These are phyloP conservation scores for Rhinoderma darwinii DNA, from an alignment of 2,113 vertebrate species.

Conservation along the genomic window DNA sequence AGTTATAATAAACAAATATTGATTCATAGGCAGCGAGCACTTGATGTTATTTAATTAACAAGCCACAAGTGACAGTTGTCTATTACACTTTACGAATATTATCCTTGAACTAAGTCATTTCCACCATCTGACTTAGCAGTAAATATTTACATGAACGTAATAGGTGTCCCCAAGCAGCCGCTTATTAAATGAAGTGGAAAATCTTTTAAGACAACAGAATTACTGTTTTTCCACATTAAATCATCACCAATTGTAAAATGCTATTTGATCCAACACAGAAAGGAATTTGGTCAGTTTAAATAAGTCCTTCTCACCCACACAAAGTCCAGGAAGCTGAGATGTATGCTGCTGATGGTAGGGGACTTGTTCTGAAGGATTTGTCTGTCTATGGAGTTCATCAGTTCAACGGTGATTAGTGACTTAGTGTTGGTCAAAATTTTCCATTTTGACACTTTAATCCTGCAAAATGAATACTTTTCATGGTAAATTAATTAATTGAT, in stretches of 20 bases:
- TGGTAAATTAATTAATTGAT: too few species aligned
- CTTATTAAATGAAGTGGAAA: constrained; percentile 51
- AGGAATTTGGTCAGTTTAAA: background rate
- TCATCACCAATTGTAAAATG: background rate
- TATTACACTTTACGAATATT: constrained; percentile 12
- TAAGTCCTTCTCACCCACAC: too few species aligned
- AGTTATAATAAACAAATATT: constrained; percentile 9
- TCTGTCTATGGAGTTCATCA: too few species aligned
- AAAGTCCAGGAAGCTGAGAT: too few species aligned
- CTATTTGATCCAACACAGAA: background rate
- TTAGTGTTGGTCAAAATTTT: too few species aligned
- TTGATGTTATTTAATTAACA: constrained; percentile 15
- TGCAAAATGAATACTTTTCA: too few species aligned
- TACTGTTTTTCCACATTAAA: constrained; percentile 43
- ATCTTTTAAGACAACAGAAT: constrained; percentile 31
- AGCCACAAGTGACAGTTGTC: background rate
- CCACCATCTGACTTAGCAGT: constrained; percentile 23
- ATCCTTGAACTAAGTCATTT: constrained; percentile 18
- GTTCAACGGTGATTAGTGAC: too few species aligned
- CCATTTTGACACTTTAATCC: too few species aligned
- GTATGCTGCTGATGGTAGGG: too few species aligned
- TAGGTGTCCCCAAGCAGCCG: constrained; percentile 48
- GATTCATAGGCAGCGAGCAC: background rate
- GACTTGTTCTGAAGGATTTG: too few species aligned
- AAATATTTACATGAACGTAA: constrained; percentile 52